These are phyloP conservation scores for Vesta saturnalis DNA, from an alignment of 2,888 invertebrate genomes.

Conservation along the genomic window DNA sequence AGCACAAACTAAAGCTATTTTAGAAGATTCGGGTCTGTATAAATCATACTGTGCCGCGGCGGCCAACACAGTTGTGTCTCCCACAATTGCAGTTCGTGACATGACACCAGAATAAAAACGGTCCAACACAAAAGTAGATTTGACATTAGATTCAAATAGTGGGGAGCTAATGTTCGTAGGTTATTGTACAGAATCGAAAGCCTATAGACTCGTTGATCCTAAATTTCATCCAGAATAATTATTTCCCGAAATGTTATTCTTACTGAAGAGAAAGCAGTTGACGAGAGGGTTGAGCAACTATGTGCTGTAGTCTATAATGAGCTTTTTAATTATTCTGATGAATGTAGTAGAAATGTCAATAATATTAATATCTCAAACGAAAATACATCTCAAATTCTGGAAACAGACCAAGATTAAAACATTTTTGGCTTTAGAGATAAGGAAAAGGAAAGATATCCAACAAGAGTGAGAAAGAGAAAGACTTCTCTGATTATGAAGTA, in stretches of 20 bases:
- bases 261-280: neutral
- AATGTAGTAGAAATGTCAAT: no score
- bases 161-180: constrained; percentile 39
- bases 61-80: neutral
- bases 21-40: neutral
- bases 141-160: neutral
- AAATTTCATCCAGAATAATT: no score
- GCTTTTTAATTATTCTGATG: no score
- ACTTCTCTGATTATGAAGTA: no score
- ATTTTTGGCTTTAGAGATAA: no score
- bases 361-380: no score
- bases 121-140: neutral
- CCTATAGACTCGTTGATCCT: constrained; percentile 43
- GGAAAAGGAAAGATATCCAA: no score
- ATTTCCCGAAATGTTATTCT: constrained; percentile 44
- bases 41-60: neutral
- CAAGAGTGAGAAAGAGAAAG: no score
- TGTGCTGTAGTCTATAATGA: no score
- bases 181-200: constrained; percentile 37
- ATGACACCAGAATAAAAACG: neutral
- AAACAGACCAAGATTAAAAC: no score
- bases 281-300: no score
- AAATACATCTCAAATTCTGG: neutral
- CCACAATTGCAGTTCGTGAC: neutral
- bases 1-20: neutral